These are phyloP conservation scores for Lordiphosa mommai DNA, from an alignment of 1,140 invertebrate species.

Conservation along the genomic window DNA sequence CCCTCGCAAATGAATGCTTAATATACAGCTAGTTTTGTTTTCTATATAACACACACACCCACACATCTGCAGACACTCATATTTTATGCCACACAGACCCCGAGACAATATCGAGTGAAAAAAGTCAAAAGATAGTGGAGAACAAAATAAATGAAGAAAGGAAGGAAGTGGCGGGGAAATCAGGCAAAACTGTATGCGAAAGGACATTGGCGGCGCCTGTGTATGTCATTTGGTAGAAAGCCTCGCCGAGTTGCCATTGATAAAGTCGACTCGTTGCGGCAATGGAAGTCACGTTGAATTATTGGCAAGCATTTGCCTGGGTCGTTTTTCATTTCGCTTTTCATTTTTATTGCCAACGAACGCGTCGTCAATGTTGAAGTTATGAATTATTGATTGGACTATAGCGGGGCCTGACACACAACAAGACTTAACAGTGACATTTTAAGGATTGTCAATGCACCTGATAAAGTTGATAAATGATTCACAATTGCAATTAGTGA, in stretches of 20 bases:
- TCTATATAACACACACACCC: neutral
- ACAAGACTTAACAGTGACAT: too few species aligned
- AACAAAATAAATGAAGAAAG: conserved; percentile 21
- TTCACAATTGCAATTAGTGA: too few species aligned
- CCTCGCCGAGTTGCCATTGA: conserved; percentile 49
- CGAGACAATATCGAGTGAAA: conserved; percentile 40
- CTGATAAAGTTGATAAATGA: too few species aligned
- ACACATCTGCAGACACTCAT: conserved; percentile 40
- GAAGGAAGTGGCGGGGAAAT: neutral
- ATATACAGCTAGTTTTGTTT: conserved; percentile 15
- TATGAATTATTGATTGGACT: conserved; percentile 74
- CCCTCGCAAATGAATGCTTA: conserved; percentile 10
- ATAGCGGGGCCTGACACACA: conserved; percentile 14
- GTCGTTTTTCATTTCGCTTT: conserved; percentile 59
- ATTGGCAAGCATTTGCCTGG: conserved; percentile 38
- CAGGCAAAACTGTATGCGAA: too few species aligned
- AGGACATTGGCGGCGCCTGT: conserved; percentile 35
- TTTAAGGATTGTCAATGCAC: too few species aligned
- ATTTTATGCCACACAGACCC: conserved; percentile 53
- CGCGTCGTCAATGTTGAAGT: conserved; percentile 64
- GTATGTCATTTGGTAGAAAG: conserved; percentile 50
- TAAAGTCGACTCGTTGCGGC: conserved; percentile 35
- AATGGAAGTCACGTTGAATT: conserved; percentile 37
- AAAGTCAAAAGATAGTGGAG: conserved; percentile 40
- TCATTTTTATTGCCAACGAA: conserved; percentile 63